Base-by-base conservation (phyloP, 1,140 invertebrate species). In the Armadillidium nasatum region DNA sequence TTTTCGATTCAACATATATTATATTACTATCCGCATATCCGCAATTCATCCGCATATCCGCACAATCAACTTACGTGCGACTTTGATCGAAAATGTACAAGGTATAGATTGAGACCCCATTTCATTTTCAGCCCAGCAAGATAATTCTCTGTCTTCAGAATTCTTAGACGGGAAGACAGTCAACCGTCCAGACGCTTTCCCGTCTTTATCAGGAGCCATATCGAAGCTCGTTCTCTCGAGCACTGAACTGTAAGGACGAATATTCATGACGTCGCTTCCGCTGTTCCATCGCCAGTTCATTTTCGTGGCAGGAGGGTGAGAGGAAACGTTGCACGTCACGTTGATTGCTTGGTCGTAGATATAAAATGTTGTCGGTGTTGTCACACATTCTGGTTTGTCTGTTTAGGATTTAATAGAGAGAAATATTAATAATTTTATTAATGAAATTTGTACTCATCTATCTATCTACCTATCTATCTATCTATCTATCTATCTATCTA, bases 271-370 rank as follows among this genome's bases (percentile, higher is more conserved):
- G 73, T 75, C 73, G 43, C 69, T 75, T 43, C 73, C 73, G 73
- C 73, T 75, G 66, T 75, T 75, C 73, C 73, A 75, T 46, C 69
- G 68, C 73, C 73, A 75, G 73, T 75, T 67, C 44, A 75, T 75
- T 60, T 67, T 60, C 15, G 73, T 75, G 4, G 73, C 73, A 7
- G 66, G 50, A 33, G 73, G 73, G 43, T 75, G 73, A n/a, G 73
- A 75, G 0, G 73, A 60, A 6, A 75, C 60, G 60, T 67, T 44
- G 66, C 73, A 75, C 0, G 73, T 75, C 7, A 75, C 73, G 54
- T 75, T 75, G 60, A 75, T 75, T 23, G 73, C 46, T 54, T 75
- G 73, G 21, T 75, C 73, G 60, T 75, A 75, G 60, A 75, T 75
- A 54, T 67, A 75, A 22, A 60, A 75, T n/a, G 73, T 75, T 21